A percentile compares a stretch with the other conserved stretches of the same genome.
phyloP scores from a whole-genome alignment of 2,888 invertebrate genomes.

The Lycaena phlaeas region DNA sequence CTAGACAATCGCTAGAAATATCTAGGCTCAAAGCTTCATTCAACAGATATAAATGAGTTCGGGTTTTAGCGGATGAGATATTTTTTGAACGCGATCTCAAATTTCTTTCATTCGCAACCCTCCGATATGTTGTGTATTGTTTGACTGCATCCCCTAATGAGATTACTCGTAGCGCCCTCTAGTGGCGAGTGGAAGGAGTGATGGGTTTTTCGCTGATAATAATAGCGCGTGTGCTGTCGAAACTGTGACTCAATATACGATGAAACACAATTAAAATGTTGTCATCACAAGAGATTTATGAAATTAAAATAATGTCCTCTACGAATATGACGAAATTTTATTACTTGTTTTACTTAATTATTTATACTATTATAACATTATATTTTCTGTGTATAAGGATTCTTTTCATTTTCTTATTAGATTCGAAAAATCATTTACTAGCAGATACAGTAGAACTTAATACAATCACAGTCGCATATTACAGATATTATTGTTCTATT shows the following conservation, averaged over 20 bases:
- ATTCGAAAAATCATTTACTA: too few relatives aligned
- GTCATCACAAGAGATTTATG: too few relatives aligned
- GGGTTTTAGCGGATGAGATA: slow-evolving; percentile 8
- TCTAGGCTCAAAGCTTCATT: slow-evolving; percentile 7
- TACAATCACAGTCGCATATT: too few relatives aligned
- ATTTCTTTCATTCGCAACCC: slow-evolving; percentile 6
- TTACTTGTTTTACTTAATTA: too few relatives aligned
- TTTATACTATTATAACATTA: too few relatives aligned
- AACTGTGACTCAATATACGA: slow-evolving; percentile 2
- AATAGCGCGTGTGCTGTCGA: neutral
- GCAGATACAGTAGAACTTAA: too few relatives aligned
- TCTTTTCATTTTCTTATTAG: too few relatives aligned
- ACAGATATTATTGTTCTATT: too few relatives aligned
- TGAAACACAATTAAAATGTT: neutral
- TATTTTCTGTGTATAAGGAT: too few relatives aligned
- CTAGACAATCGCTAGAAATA: slow-evolving; percentile 2
- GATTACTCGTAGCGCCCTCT: slow-evolving; percentile 18
- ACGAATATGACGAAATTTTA: too few relatives aligned
- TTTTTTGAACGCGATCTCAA: slow-evolving; percentile 5
- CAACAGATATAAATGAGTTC: slow-evolving; percentile 7
- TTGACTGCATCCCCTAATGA: slow-evolving; percentile 15
- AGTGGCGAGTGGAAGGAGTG: slow-evolving; percentile 12
- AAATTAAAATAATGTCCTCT: too few relatives aligned
- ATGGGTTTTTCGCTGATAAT: neutral
- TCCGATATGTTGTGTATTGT: slow-evolving; percentile 6